Percentiles rank a stretch among this genome's conserved stretches.
phyloP scores from a whole-genome alignment of 2,888 invertebrate genomes.

The Incurvaria masculella region DNA sequence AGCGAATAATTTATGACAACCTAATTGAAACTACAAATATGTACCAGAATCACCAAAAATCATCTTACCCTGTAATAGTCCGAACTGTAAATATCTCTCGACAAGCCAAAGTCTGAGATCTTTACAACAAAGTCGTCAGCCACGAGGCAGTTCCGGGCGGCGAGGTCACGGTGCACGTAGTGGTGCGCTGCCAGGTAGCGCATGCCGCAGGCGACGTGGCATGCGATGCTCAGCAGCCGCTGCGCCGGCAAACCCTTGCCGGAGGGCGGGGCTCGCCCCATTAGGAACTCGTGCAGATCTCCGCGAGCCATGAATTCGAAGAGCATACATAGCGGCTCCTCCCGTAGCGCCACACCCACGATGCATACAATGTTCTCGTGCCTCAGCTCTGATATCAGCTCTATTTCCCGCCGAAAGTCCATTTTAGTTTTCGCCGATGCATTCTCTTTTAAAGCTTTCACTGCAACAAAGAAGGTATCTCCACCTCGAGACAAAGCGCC shows the following conservation, averaged over 20 bases:
- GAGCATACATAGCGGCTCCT: slow-evolving; percentile 91
- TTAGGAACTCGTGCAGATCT: slow-evolving; percentile 94
- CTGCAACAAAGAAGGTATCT: slow-evolving; percentile 78
- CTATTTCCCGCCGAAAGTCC: slow-evolving; percentile 92
- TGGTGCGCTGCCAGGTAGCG: slow-evolving; percentile 87
- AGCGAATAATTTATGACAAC: too few species aligned
- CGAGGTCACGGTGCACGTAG: slow-evolving; percentile 95
- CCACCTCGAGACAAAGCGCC: slow-evolving; percentile 76
- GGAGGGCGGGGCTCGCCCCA: slow-evolving; percentile 84
- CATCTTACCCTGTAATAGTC: slow-evolving; percentile 80
- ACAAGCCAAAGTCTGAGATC: slow-evolving; percentile 95
- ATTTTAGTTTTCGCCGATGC: slow-evolving; percentile 87
- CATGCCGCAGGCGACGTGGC: slow-evolving; percentile 84
- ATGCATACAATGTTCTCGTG: slow-evolving; percentile 97
- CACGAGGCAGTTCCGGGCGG: slow-evolving; percentile 94
- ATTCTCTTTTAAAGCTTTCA: slow-evolving; percentile 92
- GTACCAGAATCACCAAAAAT: too few species aligned
- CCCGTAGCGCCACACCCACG: slow-evolving; percentile 85
- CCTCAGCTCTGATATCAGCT: slow-evolving; percentile 88
- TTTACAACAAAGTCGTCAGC: slow-evolving; percentile 93
- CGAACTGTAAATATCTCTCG: slow-evolving; percentile 88
- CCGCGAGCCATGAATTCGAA: slow-evolving; percentile 98
- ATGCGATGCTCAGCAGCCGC: slow-evolving; percentile 87
- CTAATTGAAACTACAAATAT: too few species aligned
- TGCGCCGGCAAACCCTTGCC: slow-evolving; percentile 74